These are phyloP conservation scores for Cryptophagus acutangulus DNA, from an alignment of 2,888 invertebrate species.

Conservation along the genomic window DNA sequence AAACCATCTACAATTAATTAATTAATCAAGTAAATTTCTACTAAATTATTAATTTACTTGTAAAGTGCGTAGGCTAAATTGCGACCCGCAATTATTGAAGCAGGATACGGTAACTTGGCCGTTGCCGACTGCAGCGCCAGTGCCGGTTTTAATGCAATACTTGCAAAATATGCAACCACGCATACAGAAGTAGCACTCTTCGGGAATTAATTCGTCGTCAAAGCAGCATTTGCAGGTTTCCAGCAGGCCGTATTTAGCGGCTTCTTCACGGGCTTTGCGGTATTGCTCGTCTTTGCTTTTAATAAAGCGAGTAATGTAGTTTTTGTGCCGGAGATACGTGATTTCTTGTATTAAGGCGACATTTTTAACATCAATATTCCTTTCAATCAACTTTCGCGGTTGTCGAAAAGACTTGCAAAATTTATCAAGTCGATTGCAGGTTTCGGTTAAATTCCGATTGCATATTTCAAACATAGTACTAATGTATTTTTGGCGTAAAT, in stretches of 20 bases:
- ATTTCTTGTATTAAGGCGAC: conserved; percentile 37
- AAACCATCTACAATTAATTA: conserved; percentile 40
- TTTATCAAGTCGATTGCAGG: conserved; percentile 31
- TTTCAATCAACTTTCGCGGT: conserved; percentile 6
- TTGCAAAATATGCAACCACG: conserved; percentile 47
- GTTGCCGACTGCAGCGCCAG: conserved; percentile 45
- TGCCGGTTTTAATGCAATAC: conserved; percentile 46
- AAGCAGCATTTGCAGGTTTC: conserved; percentile 54
- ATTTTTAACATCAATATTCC: conserved; percentile 29
- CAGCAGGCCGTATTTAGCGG: conserved; percentile 38
- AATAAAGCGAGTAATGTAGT: conserved; percentile 36
- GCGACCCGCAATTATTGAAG: conserved; percentile 45
- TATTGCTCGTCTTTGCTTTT: conserved; percentile 37
- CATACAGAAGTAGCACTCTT: conserved; percentile 42
- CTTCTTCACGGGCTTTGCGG: conserved; percentile 36
- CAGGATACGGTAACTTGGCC: conserved; percentile 50
- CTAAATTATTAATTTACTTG: conserved; percentile 31
- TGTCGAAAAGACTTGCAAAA: conserved; percentile 27
- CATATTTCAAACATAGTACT: conserved; percentile 30
- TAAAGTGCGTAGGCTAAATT: conserved; percentile 44
- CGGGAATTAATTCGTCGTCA: conserved; percentile 51
- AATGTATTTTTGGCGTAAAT: conserved; percentile 33
- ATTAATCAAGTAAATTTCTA: background rate
- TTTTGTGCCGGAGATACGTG: conserved; percentile 38
- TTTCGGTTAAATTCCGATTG: conserved; percentile 33